A percentile compares a stretch with the other conserved stretches of the same genome.
These are phyloP conservation scores for Triplophysa bombifrons DNA, from an alignment of 2,797 vertebrate genomes.

Conservation along the genomic window DNA sequence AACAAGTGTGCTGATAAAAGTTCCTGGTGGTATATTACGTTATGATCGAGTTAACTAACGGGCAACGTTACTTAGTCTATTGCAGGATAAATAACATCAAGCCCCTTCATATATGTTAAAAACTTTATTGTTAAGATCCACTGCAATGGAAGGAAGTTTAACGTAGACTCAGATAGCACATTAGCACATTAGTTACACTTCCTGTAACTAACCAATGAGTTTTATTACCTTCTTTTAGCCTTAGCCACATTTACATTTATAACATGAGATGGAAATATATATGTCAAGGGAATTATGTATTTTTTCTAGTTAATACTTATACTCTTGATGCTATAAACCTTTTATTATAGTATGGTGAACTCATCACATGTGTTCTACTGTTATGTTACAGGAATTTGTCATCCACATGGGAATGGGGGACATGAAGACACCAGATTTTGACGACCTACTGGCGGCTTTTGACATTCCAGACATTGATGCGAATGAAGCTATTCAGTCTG, in stretches of 20 bases:
- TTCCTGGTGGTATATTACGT: neutral
- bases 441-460: slow-evolving; percentile 95
- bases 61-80: neutral
- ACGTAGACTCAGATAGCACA: neutral
- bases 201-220: slow-evolving; percentile 7
- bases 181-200: neutral
- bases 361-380: neutral
- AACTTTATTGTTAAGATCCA: neutral
- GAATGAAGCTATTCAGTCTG: slow-evolving; percentile 91
- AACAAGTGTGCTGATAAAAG: neutral
- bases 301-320: neutral
- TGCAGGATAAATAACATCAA: neutral
- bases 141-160: neutral
- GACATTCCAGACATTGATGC: slow-evolving; percentile 98
- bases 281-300: neutral
- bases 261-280: neutral
- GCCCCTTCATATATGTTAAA: neutral
- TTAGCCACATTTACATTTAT: neutral
- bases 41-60: neutral
- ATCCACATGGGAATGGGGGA: slow-evolving; percentile 87
- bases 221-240: neutral
- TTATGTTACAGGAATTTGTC: slow-evolving; percentile 66
- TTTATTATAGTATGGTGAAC: slow-evolving; percentile 8
- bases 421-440: slow-evolving; percentile 99
- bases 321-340: neutral